A percentile compares a stretch with the other conserved stretches of the same genome.
These are phyloP conservation scores for Ptychoptera contaminata DNA, from an alignment of 2,888 invertebrate genomes.

Conservation along the genomic window DNA sequence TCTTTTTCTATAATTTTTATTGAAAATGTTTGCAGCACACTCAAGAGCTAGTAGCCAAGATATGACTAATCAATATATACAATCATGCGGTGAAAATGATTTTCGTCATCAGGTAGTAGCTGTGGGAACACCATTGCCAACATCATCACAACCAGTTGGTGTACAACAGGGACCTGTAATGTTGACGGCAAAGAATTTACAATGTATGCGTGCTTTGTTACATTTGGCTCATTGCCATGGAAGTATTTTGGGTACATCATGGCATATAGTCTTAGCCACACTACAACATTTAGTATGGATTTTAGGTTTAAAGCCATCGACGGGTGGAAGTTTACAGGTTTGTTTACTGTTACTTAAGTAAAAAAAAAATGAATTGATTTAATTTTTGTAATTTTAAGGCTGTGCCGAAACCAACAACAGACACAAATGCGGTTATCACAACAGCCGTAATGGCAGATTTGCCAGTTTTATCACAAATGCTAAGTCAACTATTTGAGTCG, in stretches of 20 bases:
- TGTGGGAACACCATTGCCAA: slow-evolving; percentile 88
- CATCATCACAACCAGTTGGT: slow-evolving; percentile 60
- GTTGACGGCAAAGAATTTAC: slow-evolving; percentile 94
- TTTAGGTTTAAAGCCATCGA: slow-evolving; percentile 84
- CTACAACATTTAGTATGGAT: slow-evolving; percentile 90
- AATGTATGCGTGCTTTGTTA: slow-evolving; percentile 86
- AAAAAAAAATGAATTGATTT: not conserved
- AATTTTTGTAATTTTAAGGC: slow-evolving; percentile 33
- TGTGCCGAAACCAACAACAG: slow-evolving; percentile 53
- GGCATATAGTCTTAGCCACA: slow-evolving; percentile 92
- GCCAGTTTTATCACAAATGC: slow-evolving; percentile 77
- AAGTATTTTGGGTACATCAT: slow-evolving; percentile 77
- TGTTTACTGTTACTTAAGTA: not conserved
- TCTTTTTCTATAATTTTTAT: slow-evolving; percentile 8
- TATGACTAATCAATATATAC: slow-evolving; percentile 34
- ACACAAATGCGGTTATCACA: slow-evolving; percentile 72
- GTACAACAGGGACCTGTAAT: slow-evolving; percentile 52
- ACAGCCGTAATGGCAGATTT: slow-evolving; percentile 94
- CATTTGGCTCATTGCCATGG: slow-evolving; percentile 85
- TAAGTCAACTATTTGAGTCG: slow-evolving; percentile 86
- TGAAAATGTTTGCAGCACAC: slow-evolving; percentile 24
- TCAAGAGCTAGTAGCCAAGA: slow-evolving; percentile 35
- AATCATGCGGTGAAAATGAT: slow-evolving; percentile 45
- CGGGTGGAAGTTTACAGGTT: slow-evolving; percentile 73
- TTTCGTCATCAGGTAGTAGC: slow-evolving; percentile 88